These are phyloP conservation scores for Empidonax alnorum DNA, from an alignment of 2,113 vertebrate genomes.

Conservation along the genomic window DNA sequence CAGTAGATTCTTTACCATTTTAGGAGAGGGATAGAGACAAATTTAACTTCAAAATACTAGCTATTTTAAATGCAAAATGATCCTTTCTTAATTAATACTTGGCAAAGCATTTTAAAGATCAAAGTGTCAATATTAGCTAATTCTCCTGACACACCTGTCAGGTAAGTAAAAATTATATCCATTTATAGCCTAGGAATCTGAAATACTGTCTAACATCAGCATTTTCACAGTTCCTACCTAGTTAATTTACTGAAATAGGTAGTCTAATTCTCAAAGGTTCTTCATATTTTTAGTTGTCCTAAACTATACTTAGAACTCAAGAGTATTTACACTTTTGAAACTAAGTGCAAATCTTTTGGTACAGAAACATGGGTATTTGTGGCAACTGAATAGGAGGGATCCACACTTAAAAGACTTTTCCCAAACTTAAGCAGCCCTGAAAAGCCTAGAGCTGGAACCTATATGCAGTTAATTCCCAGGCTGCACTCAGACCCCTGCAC, in stretches of 20 bases:
- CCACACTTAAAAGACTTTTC: background rate
- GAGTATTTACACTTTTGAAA: background rate
- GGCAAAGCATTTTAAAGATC: conserved; percentile 52
- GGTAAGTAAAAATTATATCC: conserved; percentile 53
- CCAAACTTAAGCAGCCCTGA: background rate
- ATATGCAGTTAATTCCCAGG: background rate
- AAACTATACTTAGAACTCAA: background rate
- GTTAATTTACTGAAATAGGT: conserved; percentile 30
- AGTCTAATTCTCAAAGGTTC: conserved; percentile 25
- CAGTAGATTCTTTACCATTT: conserved; percentile 21
- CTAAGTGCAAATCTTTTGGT: background rate
- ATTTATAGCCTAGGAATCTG: conserved; percentile 32
- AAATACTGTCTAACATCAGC: conserved; percentile 46
- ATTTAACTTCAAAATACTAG: conserved; percentile 21
- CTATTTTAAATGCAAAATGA: conserved; percentile 34
- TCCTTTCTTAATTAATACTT: conserved; percentile 52
- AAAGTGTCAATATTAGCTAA: conserved; percentile 58
- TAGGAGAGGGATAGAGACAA: conserved; percentile 7
- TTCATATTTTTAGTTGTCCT: conserved; percentile 11
- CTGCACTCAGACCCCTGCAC: background rate
- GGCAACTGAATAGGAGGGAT: background rate
- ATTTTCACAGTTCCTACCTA: conserved; percentile 28
- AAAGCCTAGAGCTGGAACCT: background rate
- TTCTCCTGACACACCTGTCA: conserved; percentile 42
- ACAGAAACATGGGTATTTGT: background rate